phyloP scores from a whole-genome alignment of 2,888 invertebrate genomes.

The Philereme vetulata region DNA sequence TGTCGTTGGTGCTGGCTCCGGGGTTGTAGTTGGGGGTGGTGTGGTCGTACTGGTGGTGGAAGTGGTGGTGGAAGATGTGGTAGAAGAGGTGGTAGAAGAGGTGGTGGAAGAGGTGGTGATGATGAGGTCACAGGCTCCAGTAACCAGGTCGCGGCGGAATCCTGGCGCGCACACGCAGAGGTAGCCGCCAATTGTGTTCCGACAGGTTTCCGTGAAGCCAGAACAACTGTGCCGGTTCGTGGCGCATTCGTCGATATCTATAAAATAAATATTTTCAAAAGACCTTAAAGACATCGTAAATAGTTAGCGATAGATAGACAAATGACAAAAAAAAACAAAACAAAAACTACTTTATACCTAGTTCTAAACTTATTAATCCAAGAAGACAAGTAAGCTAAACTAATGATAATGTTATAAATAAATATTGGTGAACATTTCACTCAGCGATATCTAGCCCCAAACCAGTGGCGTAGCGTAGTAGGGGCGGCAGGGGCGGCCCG shows the following conservation, averaged over 20 bases:
- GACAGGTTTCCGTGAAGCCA: constrained; percentile 85
- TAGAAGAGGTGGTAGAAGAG: constrained; percentile 37
- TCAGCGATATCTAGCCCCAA: too few relatives aligned
- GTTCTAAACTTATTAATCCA: too few relatives aligned
- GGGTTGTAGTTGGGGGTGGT: constrained; percentile 44
- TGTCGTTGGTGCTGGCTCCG: constrained; percentile 36
- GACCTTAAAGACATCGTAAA: too few relatives aligned
- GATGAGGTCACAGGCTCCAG: constrained; percentile 59
- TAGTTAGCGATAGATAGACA: too few relatives aligned
- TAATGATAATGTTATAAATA: too few relatives aligned
- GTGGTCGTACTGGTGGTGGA: constrained; percentile 39
- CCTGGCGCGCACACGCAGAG: constrained; percentile 91
- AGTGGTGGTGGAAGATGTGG: constrained; percentile 47
- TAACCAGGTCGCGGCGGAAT: constrained; percentile 86
- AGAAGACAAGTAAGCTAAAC: too few relatives aligned
- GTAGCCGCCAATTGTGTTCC: constrained; percentile 94
- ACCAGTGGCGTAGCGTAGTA: too few relatives aligned
- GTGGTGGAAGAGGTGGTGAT: constrained; percentile 53
- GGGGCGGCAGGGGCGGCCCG: too few relatives aligned
- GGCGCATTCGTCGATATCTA: constrained; percentile 92
- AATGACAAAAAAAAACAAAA: too few relatives aligned
- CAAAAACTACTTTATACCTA: too few relatives aligned
- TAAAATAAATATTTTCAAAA: constrained; percentile 20
- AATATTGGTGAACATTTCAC: too few relatives aligned
- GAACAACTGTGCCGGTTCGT: constrained; percentile 84